Percentiles rank a stretch among this genome's conserved stretches.
These are phyloP conservation scores for Megalopta genalis DNA, from an alignment of 1,140 invertebrate genomes.

Conservation along the genomic window DNA sequence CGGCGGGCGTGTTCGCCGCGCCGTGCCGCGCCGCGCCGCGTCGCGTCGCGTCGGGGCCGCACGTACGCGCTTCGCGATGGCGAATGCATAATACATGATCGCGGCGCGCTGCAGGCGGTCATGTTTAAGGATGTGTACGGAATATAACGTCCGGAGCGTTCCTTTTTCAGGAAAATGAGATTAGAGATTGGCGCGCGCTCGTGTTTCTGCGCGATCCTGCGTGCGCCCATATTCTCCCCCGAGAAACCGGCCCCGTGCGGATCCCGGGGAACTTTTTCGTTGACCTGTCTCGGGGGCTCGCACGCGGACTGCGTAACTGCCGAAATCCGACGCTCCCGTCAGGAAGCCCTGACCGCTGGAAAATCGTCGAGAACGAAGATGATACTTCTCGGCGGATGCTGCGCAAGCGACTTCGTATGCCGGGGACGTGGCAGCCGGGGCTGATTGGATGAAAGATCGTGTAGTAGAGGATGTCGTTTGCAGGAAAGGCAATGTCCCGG, in stretches of 20 bases:
- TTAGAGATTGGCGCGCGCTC: slow-evolving; percentile 55
- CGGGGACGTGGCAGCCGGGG: neutral
- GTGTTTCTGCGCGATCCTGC: neutral
- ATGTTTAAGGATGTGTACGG: slow-evolving; percentile 62
- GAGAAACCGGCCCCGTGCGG: neutral
- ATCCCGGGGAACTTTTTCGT: neutral
- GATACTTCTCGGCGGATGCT: neutral
- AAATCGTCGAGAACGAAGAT: neutral
- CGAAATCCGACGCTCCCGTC: neutral
- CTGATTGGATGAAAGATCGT: neutral
- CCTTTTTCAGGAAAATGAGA: slow-evolving; percentile 63
- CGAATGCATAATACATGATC: slow-evolving; percentile 66
- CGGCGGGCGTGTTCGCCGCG: too few relatives aligned
- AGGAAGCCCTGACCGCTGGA: neutral
- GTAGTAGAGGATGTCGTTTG: neutral
- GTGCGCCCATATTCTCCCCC: neutral
- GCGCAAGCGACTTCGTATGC: slow-evolving; percentile 5
- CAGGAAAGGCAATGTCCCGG: neutral
- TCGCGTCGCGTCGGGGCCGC: slow-evolving; percentile 17
- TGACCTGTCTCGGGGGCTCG: neutral
- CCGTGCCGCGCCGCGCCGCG: too few relatives aligned
- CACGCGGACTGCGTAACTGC: neutral
- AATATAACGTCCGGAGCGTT: slow-evolving; percentile 60
- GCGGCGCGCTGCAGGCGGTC: slow-evolving; percentile 61
- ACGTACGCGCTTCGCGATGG: slow-evolving; percentile 53